Base-by-base conservation (phyloP, 2,113 vertebrate genomes). In the Cephalopholis sonnerati region DNA sequence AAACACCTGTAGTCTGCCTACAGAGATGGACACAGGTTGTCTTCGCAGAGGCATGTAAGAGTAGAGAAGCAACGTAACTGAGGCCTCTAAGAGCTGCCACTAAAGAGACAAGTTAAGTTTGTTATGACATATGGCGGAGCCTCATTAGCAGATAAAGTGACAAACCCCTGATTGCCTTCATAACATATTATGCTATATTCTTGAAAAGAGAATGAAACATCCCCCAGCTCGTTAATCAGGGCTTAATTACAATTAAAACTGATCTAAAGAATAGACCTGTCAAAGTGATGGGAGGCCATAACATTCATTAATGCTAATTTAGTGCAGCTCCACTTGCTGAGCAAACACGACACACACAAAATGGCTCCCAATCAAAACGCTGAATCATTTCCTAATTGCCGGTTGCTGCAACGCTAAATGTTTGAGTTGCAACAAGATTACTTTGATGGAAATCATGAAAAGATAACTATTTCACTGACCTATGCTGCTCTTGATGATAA, bases 281-380 rank as follows among this genome's bases (percentile, higher is more conserved):
- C 93, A 93, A 78, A 83, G 70, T 92, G 92, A 94, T 88, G 90
- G 82, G 90, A 89, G 92, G 88, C 88, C 89, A 88, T 87, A 93
- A 93, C 91, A 91, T 91, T 93, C 90, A 94, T 94, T 92, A 92
- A 92, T 88, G 90, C 72, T 93, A 87, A 93, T 93, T 92, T 90
- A 91, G 79, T 80, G 86, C 54, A 50, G 82, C 85, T 86, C 36
- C 69, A 84, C 91, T 92, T 64, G 81, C 87, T 82, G 88, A 88
- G 88, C 72, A 88, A 93, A 91, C 83, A 91, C 36, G 7, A 66
- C 76, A 57, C 77, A 78, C 82, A 81, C 82, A 89, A 82, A 90
- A 91, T 72, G 79, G 70, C 86, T 73, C 74, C 86, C 88, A 93
- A 94, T 94, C 92, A 93, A 89, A 93, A 87, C 61, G 78, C 83